phyloP scores from a whole-genome alignment of 2,888 invertebrate species.

The Odontocolon sp. region DNA sequence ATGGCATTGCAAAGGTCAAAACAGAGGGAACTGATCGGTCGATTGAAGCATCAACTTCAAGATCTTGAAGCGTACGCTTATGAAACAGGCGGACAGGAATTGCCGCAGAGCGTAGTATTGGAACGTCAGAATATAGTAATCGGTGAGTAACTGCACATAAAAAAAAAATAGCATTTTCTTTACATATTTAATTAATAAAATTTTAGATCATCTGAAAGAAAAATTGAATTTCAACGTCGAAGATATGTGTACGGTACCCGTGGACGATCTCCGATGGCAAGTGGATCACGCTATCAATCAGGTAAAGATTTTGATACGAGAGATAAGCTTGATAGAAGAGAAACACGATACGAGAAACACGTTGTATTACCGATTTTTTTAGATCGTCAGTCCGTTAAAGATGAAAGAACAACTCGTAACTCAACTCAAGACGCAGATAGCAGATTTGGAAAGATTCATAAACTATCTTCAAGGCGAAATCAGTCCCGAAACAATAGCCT shows the following conservation, averaged over 20 bases:
- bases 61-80: slow-evolving; percentile 96
- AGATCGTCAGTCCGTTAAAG: slow-evolving; percentile 95
- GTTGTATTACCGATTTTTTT: too few relatives aligned
- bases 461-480: slow-evolving; percentile 93
- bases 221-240: slow-evolving; percentile 94
- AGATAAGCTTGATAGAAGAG: not conserved
- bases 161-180: too few relatives aligned
- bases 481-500: slow-evolving; percentile 81
- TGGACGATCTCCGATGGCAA: slow-evolving; percentile 92
- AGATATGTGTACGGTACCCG: slow-evolving; percentile 88
- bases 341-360: too few relatives aligned
- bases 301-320: slow-evolving; percentile 77
- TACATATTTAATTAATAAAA: not conserved
- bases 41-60: slow-evolving; percentile 94
- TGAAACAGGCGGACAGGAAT: slow-evolving; percentile 90
- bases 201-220: slow-evolving; percentile 89
- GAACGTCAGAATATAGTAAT: slow-evolving; percentile 95
- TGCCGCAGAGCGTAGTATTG: slow-evolving; percentile 89
- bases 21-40: slow-evolving; percentile 92
- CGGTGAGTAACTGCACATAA: slow-evolving; percentile 77
- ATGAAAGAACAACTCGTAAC: slow-evolving; percentile 98
- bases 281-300: slow-evolving; percentile 95
- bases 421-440: slow-evolving; percentile 98
- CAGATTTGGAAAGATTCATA: slow-evolving; percentile 98
- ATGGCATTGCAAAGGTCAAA: slow-evolving; percentile 85